Conservation (phyloP, 2,888 invertebrate species). For the Machimus atricapillus region DNA sequence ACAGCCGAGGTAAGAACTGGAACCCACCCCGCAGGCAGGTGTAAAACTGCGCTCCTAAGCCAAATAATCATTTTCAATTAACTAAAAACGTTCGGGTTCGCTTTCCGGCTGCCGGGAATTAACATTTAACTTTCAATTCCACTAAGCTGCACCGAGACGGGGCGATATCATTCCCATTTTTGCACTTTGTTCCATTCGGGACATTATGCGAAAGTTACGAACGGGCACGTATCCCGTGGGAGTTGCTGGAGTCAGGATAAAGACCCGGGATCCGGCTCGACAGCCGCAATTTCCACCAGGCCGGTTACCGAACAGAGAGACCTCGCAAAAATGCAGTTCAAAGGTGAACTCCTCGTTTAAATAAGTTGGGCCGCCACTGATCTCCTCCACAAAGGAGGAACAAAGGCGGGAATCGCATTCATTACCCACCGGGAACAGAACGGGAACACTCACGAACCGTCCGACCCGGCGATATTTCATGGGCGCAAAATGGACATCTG, state of each 20-base stretch:
- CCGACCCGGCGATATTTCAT: neutral
- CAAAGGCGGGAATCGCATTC: neutral
- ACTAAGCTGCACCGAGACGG: neutral
- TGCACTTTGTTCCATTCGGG: neutral
- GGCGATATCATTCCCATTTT: constrained; percentile 6
- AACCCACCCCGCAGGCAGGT: neutral
- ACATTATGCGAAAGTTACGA: constrained; percentile 8
- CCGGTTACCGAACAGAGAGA: neutral
- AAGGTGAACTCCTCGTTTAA: constrained; percentile 12
- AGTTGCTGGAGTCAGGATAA: neutral
- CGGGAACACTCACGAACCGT: neutral
- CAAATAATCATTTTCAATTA: neutral
- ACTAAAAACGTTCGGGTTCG: neutral
- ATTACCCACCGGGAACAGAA: neutral
- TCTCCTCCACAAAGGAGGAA: constrained; percentile 1
- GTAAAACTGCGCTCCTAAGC: neutral
- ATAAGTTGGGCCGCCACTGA: neutral
- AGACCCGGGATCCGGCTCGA: neutral
- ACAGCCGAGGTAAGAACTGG: neutral
- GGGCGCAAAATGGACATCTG: neutral
- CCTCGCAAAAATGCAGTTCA: constrained; percentile 14
- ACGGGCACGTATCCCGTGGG: neutral
- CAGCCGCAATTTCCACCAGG: neutral
- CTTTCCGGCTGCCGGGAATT: neutral
- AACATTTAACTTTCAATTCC: constrained; percentile 2